These are phyloP conservation scores for Hydriomena furcata DNA, from an alignment of 2,888 invertebrate species.

Conservation along the genomic window DNA sequence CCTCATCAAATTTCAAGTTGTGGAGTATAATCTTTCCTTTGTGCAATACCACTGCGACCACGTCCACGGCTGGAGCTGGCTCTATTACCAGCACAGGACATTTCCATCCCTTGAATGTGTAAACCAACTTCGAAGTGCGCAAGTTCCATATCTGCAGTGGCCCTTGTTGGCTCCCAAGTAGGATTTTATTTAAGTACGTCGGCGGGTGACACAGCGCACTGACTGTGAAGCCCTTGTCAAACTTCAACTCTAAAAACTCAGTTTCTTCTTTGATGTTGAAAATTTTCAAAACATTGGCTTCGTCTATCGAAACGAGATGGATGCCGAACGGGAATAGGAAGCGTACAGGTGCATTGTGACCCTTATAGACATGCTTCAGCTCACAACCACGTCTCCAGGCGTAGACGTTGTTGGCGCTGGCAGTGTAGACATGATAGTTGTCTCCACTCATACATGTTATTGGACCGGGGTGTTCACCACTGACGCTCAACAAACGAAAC, in stretches of 20 bases:
- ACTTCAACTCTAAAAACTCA: constrained; percentile 86
- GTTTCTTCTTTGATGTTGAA: constrained; percentile 93
- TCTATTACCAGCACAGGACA: constrained; percentile 88
- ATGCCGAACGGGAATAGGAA: constrained; percentile 92
- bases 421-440: constrained; percentile 90
- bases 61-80: constrained; percentile 96
- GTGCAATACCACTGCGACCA: constrained; percentile 93
- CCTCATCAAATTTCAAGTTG: constrained; percentile 93
- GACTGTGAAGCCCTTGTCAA: constrained; percentile 89
- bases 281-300: constrained; percentile 88
- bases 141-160: constrained; percentile 95
- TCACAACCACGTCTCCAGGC: constrained; percentile 95
- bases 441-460: constrained; percentile 92
- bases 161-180: constrained; percentile 94
- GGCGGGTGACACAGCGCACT: constrained; percentile 95
- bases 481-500: constrained; percentile 92
- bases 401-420: constrained; percentile 89
- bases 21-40: constrained; percentile 93
- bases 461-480: constrained; percentile 90
- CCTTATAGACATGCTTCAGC: constrained; percentile 90
- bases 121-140: constrained; percentile 88
- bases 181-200: constrained; percentile 96
- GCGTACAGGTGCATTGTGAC: constrained; percentile 89
- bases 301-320: constrained; percentile 94
- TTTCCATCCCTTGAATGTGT: constrained; percentile 90